Conservation (phyloP, 2,113 vertebrate genomes). For the Ginglymostoma cirratum region DNA sequence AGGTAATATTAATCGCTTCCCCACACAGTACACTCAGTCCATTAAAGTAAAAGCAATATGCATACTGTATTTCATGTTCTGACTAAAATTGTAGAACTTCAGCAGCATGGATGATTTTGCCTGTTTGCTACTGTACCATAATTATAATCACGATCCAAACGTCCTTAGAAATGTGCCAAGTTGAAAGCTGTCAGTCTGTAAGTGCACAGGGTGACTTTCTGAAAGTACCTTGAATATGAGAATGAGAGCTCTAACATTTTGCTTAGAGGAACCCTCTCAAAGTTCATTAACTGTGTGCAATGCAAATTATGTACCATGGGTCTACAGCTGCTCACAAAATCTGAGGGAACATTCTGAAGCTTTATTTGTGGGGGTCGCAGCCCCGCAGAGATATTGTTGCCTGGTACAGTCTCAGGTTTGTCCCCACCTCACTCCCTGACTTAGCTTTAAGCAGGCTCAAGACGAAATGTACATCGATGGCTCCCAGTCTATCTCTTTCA, state of each 20-base stretch:
- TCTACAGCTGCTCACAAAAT: background rate
- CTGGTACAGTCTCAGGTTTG: background rate
- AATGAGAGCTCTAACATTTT: background rate
- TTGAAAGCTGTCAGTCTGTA: background rate
- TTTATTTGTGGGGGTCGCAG: background rate
- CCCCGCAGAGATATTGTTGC: background rate
- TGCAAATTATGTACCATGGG: background rate
- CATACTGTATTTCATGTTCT: background rate
- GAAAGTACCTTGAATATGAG: background rate
- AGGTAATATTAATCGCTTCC: background rate
- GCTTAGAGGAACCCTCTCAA: background rate
- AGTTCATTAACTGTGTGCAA: background rate
- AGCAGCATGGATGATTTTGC: background rate
- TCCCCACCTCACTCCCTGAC: background rate
- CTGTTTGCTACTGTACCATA: background rate
- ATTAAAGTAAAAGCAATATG: background rate
- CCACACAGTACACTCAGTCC: background rate
- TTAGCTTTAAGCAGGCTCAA: background rate
- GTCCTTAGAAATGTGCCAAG: background rate
- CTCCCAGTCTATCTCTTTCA: background rate
- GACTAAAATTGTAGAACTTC: background rate
- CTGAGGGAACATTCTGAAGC: background rate
- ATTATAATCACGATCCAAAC: background rate
- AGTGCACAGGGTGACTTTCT: background rate
- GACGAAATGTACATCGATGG: background rate